These are phyloP conservation scores for Amiota minor DNA, from an alignment of 2,888 invertebrate species.

Conservation along the genomic window DNA sequence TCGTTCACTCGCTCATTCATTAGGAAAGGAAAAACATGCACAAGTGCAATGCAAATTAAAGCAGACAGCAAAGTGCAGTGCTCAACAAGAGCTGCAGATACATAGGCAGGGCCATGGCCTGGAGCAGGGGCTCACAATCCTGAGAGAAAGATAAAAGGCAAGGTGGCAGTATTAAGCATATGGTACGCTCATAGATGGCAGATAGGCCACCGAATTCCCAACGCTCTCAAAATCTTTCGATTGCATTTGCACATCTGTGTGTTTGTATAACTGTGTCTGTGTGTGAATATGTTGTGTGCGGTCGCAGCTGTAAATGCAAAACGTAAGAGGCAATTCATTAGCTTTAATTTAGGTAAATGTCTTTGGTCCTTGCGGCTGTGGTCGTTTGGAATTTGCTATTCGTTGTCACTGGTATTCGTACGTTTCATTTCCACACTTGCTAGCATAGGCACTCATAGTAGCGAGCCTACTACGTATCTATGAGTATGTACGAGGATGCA, in stretches of 20 bases:
- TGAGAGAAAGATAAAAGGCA: not conserved
- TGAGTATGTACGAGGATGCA: not conserved
- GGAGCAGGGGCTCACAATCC: too few species aligned
- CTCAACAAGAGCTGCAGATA: slow-evolving; percentile 41
- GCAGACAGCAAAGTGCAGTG: slow-evolving; percentile 62
- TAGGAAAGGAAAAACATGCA: slow-evolving; percentile 54
- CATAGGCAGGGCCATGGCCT: not conserved
- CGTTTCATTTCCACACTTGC: not conserved
- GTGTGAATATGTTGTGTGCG: slow-evolving; percentile 15
- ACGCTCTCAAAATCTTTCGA: not conserved
- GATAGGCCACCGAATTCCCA: not conserved
- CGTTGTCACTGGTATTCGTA: not conserved
- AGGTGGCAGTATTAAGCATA: not conserved
- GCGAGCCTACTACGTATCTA: too few species aligned
- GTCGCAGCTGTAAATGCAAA: slow-evolving; percentile 50
- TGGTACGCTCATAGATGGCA: slow-evolving; percentile 7
- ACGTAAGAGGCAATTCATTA: slow-evolving; percentile 65
- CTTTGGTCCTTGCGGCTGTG: slow-evolving; percentile 63
- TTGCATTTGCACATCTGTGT: not conserved
- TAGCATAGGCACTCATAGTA: not conserved
- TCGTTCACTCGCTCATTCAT: slow-evolving; percentile 8
- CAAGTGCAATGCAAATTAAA: slow-evolving; percentile 68
- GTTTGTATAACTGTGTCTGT: not conserved
- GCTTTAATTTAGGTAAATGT: slow-evolving; percentile 67
- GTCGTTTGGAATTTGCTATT: not conserved